Base-by-base conservation (phyloP, 2,113 vertebrate species). In the Hassar affinis region DNA sequence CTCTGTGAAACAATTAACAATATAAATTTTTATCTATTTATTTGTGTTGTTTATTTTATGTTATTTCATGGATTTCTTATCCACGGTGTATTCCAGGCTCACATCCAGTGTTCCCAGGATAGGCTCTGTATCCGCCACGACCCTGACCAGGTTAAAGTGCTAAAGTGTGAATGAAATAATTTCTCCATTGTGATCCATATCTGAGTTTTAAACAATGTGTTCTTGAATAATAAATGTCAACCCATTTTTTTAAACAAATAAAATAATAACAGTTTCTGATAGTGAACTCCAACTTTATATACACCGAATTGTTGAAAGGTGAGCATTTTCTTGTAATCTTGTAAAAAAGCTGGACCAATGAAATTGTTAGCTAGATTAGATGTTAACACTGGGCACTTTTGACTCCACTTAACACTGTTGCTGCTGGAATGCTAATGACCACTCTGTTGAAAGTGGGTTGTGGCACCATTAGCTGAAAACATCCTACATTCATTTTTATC, bases 371-470 rank as follows among this genome's bases (percentile, higher is more conserved):
- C 52, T 38, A 45, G 33, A 84, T 84, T 79, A 61, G 66, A 84
- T 84, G 62, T 84, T 78, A 79, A 71, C 82, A 79, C 77, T 71
- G 25, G 62, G 20, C 76, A 84, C 83, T 56, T 71, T 56, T 84
- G 64, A 71, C 83, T 79, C 83, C 77, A 59, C 75, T 84, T 84
- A 66, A 64, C 66, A 71, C 82, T 52, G 71, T 68, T 78, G 79
- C 52, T 86, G 78, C 78, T 81, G 61, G 38, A 84, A 79, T 72
- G 45, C 69, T 84, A 84, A 77, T 84, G 25, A 45, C 76, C 76
- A 69, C 62, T 84, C 82, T 84, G 64, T 57, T 84, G 35, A 71
- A 71, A 79, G 76, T 77, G 51, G 76, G 83, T 61, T 79, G 76
- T 61, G 76, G 76, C 64, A 79, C 66, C 68, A 84, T 79, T 79